Evolutionary conservation across 2,113 vertebrate genomes (phyloP).

Genomic region (Lepus americanus): DNA sequence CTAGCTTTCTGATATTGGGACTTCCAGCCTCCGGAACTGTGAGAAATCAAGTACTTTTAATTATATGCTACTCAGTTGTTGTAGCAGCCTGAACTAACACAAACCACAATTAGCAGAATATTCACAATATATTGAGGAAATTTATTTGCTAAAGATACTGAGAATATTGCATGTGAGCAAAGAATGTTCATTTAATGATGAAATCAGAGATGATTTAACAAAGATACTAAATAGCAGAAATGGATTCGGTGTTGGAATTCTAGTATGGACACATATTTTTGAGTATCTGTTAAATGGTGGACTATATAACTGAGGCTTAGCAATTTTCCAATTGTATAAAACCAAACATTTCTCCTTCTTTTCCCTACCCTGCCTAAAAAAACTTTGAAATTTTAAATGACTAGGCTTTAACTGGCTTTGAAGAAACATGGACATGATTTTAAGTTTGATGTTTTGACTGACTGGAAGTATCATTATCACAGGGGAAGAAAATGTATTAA

Average conservation of each 20-base stretch:
- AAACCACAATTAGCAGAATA: not conserved
- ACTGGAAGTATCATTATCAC: not conserved
- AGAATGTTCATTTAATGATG: not conserved
- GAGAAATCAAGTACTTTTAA: not conserved
- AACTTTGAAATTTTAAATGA: not conserved
- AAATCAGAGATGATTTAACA: not conserved
- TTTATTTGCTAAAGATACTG: not conserved
- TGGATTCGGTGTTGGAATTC: not conserved
- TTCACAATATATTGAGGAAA: not conserved
- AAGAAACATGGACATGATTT: not conserved
- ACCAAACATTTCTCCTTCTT: not conserved
- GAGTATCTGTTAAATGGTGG: not conserved
- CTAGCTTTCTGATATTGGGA: not conserved
- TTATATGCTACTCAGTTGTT: not conserved
- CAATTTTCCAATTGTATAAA: not conserved
- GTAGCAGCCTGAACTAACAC: not conserved
- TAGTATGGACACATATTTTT: not conserved
- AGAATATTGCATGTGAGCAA: not conserved
- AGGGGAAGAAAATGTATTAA: not conserved
- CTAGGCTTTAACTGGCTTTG: not conserved
- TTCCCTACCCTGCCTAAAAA: not conserved
- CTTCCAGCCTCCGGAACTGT: not conserved
- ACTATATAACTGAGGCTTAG: not conserved
- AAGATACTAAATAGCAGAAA: slow-evolving; percentile 21
- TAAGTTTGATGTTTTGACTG: not conserved